Evolutionary conservation across 1,140 invertebrate genomes (phyloP), one percentile per base, ranked within the genome.

Genomic region (Scaptomyza graminum): DNA sequence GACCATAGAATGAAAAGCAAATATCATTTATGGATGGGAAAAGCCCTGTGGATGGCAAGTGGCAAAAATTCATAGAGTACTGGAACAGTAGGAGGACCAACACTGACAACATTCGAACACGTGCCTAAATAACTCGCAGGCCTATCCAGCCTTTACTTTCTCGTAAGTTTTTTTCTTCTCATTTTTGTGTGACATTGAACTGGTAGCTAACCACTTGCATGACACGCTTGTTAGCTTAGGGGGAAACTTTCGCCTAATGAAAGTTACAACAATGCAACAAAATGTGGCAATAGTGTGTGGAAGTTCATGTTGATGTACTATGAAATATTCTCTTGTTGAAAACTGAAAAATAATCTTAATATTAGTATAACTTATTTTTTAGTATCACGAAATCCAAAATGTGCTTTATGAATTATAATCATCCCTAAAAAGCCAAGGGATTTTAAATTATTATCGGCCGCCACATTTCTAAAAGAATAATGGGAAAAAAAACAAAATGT

Each of bases 21-120:
- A 84, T 84, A 84, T 84, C 79, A 63, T 84, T 84, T 77, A 63
- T 51, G 46, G 57, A 56, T 56, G 43, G 52, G 41, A 46, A 51
- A 64, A 71, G 34, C 41, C 22, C 55, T 28, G 39, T 51, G 44
- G 28, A 61, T 22, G 46, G 56, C 41, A 74, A 54, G 65, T 62
- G 73, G 12, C 44, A 55, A 46, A 62, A 44, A 46, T 50, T 56
- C 28, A 37, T 39, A 22, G 51, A 65, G 41, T 34, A 44, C n/a
- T n/a, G 18, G 28, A 37, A 37, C 34, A 11, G 34, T 37, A 3
- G 34, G 9, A 37, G 3, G 9, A 37, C 12, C 28, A 49, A 37
- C 46, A 72, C 59, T 43, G 68, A 68, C 57, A 67, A 50, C 51
- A 60, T 61, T 65, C 63, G 47, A 74, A 59, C 68, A 82, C 55